These are phyloP conservation scores for Platycheirus rosarum DNA, from an alignment of 2,888 invertebrate genomes.

Conservation along the genomic window DNA sequence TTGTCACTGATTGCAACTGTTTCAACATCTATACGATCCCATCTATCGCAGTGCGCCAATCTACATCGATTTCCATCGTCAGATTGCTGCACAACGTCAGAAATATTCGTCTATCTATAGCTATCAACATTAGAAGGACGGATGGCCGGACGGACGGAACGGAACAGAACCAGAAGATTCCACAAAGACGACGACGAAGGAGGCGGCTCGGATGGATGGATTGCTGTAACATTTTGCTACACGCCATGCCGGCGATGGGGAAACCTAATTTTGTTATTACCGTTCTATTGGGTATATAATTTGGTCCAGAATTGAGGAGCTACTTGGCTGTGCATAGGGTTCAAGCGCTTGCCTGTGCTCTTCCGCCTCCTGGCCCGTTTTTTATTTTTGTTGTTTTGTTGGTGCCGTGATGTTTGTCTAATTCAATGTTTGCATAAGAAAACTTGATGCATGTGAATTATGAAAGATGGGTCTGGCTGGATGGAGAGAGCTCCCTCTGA, in stretches of 20 bases:
- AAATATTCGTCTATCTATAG: constrained; percentile 16
- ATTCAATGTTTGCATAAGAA: constrained; percentile 74
- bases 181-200: constrained; percentile 26
- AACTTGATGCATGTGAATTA: constrained; percentile 72
- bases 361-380: constrained; percentile 28
- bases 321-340: constrained; percentile 60
- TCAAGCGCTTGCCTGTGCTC: constrained; percentile 41
- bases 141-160: constrained; percentile 25
- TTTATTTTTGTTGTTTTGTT: constrained; percentile 2
- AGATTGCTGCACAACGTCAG: constrained; percentile 47
- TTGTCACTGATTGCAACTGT: constrained; percentile 74
- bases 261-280: constrained; percentile 74
- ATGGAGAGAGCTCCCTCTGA: not conserved
- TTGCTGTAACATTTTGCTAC: constrained; percentile 65
- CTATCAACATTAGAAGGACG: not conserved
- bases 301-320: constrained; percentile 72
- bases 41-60: constrained; percentile 35
- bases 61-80: constrained; percentile 54
- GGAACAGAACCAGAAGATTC: constrained; percentile 37
- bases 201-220: constrained; percentile 52
- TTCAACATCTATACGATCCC: constrained; percentile 46
- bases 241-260: constrained; percentile 55
- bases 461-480: constrained; percentile 56
- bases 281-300: constrained; percentile 74
- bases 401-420: constrained; percentile 65